A percentile compares a stretch with the other conserved stretches of the same genome.
Evolutionary conservation across 2,888 invertebrate genomes (phyloP).

Genomic region (Eueremaeus valkanovi): DNA sequence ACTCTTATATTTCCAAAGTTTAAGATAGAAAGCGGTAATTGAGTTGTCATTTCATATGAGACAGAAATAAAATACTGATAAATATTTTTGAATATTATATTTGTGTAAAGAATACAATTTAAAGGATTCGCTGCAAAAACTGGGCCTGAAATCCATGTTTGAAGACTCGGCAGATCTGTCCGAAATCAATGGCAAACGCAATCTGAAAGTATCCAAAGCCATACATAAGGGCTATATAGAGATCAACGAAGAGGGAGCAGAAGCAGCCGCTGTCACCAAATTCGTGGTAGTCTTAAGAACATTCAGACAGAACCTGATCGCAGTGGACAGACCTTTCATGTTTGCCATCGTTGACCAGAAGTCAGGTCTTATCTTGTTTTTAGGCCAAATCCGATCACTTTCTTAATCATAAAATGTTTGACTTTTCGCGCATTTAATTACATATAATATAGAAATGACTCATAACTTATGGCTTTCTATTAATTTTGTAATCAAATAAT

Average conservation of each 20-base stretch:
- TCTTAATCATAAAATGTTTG: too few species aligned
- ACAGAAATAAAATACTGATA: background rate
- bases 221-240: slow-evolving; percentile 37
- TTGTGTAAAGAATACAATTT: slow-evolving; percentile 12
- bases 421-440: too few species aligned
- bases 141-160: background rate
- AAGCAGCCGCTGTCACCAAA: slow-evolving; percentile 38
- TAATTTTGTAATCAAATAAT: too few species aligned
- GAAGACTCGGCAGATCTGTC: slow-evolving; percentile 1
- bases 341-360: slow-evolving; percentile 49
- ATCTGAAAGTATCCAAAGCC: background rate
- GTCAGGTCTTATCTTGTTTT: slow-evolving; percentile 33
- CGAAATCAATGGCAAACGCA: background rate
- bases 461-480: too few species aligned
- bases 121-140: background rate
- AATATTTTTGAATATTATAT: background rate
- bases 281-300: slow-evolving; percentile 35
- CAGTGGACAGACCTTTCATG: slow-evolving; percentile 51
- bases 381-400: slow-evolving; percentile 18
- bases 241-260: slow-evolving; percentile 41
- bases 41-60: background rate
- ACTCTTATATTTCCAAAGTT: background rate
- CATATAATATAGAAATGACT: too few species aligned
- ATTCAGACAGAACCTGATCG: slow-evolving; percentile 39
- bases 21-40: background rate